Evolutionary conservation across 2,888 invertebrate species (phyloP).

Genomic region (Operophtera brumata): DNA sequence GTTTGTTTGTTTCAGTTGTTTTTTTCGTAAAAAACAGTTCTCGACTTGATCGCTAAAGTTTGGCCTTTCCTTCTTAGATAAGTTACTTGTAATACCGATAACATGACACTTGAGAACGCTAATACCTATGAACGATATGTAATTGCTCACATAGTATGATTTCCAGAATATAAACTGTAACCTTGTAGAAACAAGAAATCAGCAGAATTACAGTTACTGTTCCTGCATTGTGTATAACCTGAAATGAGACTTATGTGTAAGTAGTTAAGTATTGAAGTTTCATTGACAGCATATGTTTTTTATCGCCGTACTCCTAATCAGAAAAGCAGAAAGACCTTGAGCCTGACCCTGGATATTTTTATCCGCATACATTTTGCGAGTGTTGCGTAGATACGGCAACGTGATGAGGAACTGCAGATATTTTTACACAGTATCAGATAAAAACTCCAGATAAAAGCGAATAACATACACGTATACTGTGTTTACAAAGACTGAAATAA

Average conservation of each 20-base stretch:
- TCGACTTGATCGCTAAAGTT: too few species aligned
- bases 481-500: conserved; percentile 17
- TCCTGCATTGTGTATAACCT: conserved; percentile 47
- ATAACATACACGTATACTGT: conserved; percentile 28
- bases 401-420: conserved; percentile 54
- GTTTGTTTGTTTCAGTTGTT: too few species aligned
- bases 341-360: conserved; percentile 78
- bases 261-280: conserved; percentile 48
- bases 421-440: conserved; percentile 48
- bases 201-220: conserved; percentile 70
- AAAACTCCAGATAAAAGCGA: conserved; percentile 40
- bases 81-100: not conserved
- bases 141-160: conserved; percentile 37
- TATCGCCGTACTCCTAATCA: conserved; percentile 73
- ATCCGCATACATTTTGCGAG: conserved; percentile 75
- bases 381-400: conserved; percentile 58
- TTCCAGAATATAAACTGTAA: conserved; percentile 54
- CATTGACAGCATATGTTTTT: conserved; percentile 45
- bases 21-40: too few species aligned
- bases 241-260: conserved; percentile 49
- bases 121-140: conserved; percentile 21
- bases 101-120: not conserved
- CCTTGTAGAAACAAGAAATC: conserved; percentile 70
- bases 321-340: conserved; percentile 76
- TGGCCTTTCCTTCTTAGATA: not conserved